Conservation (phyloP, 2,797 vertebrate genomes). For the Serranus cabrilla region DNA sequence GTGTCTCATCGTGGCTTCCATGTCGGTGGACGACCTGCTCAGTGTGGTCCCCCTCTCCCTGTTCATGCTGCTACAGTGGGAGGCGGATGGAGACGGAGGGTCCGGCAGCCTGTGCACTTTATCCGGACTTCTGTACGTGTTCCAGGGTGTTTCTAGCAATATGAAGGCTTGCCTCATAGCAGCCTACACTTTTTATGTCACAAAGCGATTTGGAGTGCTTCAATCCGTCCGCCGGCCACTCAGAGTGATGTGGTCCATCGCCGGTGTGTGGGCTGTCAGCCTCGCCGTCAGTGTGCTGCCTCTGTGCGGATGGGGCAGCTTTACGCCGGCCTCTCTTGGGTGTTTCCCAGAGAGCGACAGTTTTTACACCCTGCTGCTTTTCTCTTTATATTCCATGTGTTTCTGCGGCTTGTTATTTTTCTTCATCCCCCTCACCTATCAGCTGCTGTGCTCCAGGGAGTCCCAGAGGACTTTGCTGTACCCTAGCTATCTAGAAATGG, state of each 20-base stretch:
- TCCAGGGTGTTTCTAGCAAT: conserved; percentile 95
- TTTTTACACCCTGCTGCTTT: conserved; percentile 88
- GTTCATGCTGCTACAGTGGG: conserved; percentile 92
- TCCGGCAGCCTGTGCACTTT: conserved; percentile 87
- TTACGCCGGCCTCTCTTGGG: conserved; percentile 89
- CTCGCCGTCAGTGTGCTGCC: conserved; percentile 90
- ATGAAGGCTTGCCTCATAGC: conserved; percentile 93
- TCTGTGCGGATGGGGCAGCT: conserved; percentile 93
- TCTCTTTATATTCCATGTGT: conserved; percentile 88
- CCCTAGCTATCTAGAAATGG: conserved; percentile 80
- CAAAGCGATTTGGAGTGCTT: conserved; percentile 80
- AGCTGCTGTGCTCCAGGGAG: conserved; percentile 92
- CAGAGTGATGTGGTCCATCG: conserved; percentile 84
- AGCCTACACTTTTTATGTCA: conserved; percentile 92
- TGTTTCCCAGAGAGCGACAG: conserved; percentile 89
- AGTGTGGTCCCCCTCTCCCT: conserved; percentile 90
- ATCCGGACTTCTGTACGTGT: conserved; percentile 92
- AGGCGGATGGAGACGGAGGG: conserved; percentile 64
- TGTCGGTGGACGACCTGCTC: conserved; percentile 94
- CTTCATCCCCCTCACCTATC: conserved; percentile 89
- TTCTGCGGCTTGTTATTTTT: conserved; percentile 88
- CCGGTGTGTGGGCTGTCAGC: conserved; percentile 89
- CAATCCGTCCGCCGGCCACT: conserved; percentile 74
- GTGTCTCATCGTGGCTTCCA: conserved; percentile 92
- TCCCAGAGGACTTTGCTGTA: conserved; percentile 83